Evolutionary conservation across 2,888 invertebrate genomes (phyloP), one percentile per base, ranked within the genome.

Genomic region (Amblyteles armatorius): DNA sequence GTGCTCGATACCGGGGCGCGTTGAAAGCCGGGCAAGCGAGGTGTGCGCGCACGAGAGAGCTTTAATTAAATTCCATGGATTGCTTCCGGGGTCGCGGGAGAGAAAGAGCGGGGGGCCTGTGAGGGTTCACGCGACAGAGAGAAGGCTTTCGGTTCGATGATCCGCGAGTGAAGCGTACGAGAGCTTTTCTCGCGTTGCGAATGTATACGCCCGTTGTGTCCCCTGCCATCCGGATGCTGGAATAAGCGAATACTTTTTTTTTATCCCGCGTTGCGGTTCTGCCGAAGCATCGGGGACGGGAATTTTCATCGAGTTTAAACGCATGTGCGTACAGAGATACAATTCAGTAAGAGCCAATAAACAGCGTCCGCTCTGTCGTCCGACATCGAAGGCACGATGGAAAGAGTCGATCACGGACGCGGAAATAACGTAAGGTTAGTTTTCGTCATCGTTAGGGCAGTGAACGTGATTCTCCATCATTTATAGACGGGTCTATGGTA

Each of bases 51-150:
- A 79, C 72, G 76, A 40, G 67, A 67, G 82, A 76, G 72, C 72
- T 82, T 90, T 89, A 89, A 90, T 90, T 89, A 89, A 90, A 89
- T 90, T 90, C 89, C 87, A 78, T 82, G 87, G 86, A 90, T 89
- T 83, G 86, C 87, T 88, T 87, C 81, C 88, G 86, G 86, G 84
- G 81, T 79, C 79, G 78, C 57, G 48, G 74, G 71, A 60, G 57
- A 78, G 78, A 50, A 55, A 60, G 13, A 22, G 48, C 33, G 44
- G 11, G 26, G 26, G 63, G 13, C 26, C 29, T 63, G 26, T 13
- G 33, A n/a, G 63, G 6, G 33, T 33, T 5, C 6, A 33, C 63
- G 13, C 16, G 63, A 33, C 16, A 57, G 57, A 65, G 71, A 40
- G 26, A 50, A 52, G n/a, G 84, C 83, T 87, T 86, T 85, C 76